Evolutionary conservation across 2,888 invertebrate genomes (phyloP), one percentile per base, ranked within the genome.

Genomic region (Trachelus stipa): DNA sequence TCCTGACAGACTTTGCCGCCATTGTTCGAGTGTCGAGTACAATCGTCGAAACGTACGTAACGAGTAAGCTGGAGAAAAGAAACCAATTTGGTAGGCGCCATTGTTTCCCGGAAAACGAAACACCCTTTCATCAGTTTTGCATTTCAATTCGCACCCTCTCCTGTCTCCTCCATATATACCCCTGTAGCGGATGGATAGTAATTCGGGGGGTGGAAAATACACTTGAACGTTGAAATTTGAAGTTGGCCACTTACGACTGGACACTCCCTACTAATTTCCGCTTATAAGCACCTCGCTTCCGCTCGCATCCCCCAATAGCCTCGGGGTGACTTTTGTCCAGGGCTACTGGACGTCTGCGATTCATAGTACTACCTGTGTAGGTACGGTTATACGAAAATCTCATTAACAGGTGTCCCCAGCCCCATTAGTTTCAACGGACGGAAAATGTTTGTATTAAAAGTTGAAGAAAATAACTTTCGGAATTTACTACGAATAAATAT

Each of bases 241-340:
- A 86, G 84, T 83, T 79, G 78, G 86, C 87, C 88, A 88, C 85
- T 89, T 87, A 88, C 86, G 84, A 81, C 77, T 82, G 80, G 86
- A 78, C 88, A 89, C 89, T 89, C 88, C 89, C 85, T 85, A 82
- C 83, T 88, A 88, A 89, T 89, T 89, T 89, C 89, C 89, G 88
- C 79, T 82, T 79, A 84, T 86, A 88, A 89, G 89, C 86, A 87
- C 86, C 83, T 84, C 79, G 81, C 86, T 88, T 87, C 87, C 85
- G 83, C 81, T 81, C 12, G 71, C 31, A 23, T 56, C 23, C 15
- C 23, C 40, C 40, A 23, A 56, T 56, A 56, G 40, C 40, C 40
- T 56, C 9, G 40, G 40, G 40, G 6, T 56, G 40, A 56, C 23
- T 56, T 56, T 56, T 56, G 40, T 56, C 23, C 23, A 0, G 40